Evolutionary conservation across 2,888 invertebrate species (phyloP), one percentile per base, ranked within the genome.

Genomic region (Pandemis corylana): DNA sequence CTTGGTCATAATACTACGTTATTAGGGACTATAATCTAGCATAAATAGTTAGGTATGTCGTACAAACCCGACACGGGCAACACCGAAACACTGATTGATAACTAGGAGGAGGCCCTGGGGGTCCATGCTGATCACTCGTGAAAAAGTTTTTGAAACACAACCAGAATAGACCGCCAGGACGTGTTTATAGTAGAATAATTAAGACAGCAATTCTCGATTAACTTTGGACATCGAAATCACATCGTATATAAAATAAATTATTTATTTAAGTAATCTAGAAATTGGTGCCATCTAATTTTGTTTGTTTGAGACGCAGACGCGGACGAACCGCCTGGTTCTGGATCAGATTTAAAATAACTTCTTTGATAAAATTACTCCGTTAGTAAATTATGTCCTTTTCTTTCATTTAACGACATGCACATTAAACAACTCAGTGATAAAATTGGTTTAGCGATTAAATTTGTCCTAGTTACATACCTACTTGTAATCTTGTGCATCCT

Each of bases 1-100:
- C 80, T 93, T 93, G 93, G 93, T 93, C 93, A 87, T 90, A 93
- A 89, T 83, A 76, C 90, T 93, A 93, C 86, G 83, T 88, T 89
- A 90, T 87, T 71, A 87, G 83, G 84, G 87, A 82, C 89, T 91
- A 75, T 75, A 91, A 79, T 84, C 91, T 93, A 93, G 90, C 88
- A 89, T 89, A 89, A 88, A 89, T 89, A 90, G 85, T 85, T 89
- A 84, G 65, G 70, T 73, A 77, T 76, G 75, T 62, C 75, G 62
- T 75, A 75, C 62, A 66, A 66, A 46, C 70, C 68, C 62, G 71
- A 74, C 73, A 49, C 9, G 49, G 73, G 69, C 69, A 68, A 74
- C 71, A 74, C 63, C 51, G 65, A 65, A 64, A 74, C 70, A 76
- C 65, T 71, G 74, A 72, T 64, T 49, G 61, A 76, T 65, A 70